Conservation (phyloP, 2,797 vertebrate species). For the Enteromius unitaeniatus region DNA sequence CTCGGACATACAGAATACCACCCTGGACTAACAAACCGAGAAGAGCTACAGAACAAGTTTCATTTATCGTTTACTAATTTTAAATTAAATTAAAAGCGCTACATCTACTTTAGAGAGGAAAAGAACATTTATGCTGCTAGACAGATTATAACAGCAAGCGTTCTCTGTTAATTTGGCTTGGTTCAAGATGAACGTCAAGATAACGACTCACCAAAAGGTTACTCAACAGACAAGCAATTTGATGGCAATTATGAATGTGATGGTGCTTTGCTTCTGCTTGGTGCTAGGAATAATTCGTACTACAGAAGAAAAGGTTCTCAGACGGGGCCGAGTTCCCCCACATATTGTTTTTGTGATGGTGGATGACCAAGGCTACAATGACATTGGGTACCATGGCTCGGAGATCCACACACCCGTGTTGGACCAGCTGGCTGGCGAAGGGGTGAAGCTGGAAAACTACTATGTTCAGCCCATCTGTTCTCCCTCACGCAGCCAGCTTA, state of each 20-base stretch:
- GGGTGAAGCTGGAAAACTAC: constrained; percentile 95
- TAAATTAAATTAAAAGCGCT: neutral
- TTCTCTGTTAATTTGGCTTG: neutral
- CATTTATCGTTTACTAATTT: neutral
- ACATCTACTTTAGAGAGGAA: neutral
- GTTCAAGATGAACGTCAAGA: constrained; percentile 18
- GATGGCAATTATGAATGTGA: constrained; percentile 70
- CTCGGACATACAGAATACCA: constrained; percentile 11
- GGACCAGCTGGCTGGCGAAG: constrained; percentile 88
- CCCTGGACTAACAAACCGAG: neutral
- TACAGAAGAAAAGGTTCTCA: constrained; percentile 39
- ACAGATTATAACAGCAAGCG: neutral
- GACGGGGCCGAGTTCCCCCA: constrained; percentile 67
- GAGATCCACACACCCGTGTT: constrained; percentile 89
- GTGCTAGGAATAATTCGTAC: constrained; percentile 46
- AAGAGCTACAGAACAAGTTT: neutral
- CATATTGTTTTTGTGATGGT: constrained; percentile 93
- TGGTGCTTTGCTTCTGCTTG: constrained; percentile 76
- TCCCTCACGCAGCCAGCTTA: constrained; percentile 92
- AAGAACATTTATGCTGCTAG: neutral
- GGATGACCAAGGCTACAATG: constrained; percentile 93
- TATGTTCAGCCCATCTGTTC: constrained; percentile 97
- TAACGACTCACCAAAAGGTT: constrained; percentile 8
- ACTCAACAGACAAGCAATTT: constrained; percentile 64
- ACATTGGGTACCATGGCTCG: constrained; percentile 93